Base-by-base conservation (phyloP, 2,113 vertebrate species). In the Isurus oxyrinchus region DNA sequence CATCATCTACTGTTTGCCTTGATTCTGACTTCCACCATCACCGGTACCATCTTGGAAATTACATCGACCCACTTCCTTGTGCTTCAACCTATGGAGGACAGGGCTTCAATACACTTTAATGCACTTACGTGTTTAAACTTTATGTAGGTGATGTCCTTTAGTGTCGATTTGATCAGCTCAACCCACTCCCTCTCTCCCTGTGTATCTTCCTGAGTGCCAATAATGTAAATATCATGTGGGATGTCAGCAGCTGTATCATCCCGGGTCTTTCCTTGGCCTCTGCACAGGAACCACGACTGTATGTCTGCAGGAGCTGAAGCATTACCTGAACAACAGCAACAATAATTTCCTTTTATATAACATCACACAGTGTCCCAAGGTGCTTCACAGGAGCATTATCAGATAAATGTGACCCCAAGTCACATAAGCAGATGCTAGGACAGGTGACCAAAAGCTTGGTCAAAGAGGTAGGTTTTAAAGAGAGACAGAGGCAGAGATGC, bases 221-320 rank as follows among this genome's bases (percentile, higher is more conserved):
- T 99, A 66, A 99, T 99, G 0, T 99, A 99, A 96, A 99, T 98
- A 97, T 99, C 99, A 59, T 99, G 99, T n/a, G 99, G 99, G 97
- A 99, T 99, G 96, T 99, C 98, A 96, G 98, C 98, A 0, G 99
- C 98, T 0, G 98, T 99, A 97, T 99, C 99, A 7, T 99, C 99
- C 11, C 97, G 98, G 0, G 99, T 99, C 97, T 98, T 99, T 57
- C 99, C 99, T 97, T 99, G 99, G 66, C 99, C 99, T 97, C 99
- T 99, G 97, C 99, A 99, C 97, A 99, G 98, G 97, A 99, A 99
- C 99, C 99, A 99, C 96, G 99, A 99, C 96, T 97, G 98, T 97
- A 99, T 99, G 97, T 98, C 98, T 97, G 98, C 98, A 95, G 99
- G 99, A 59, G 99, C 98, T 59, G 98, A 97, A 0, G 98, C 98